A percentile compares a stretch with the other conserved stretches of the same genome.
Conservation (phyloP, 2,113 vertebrate genomes). For the Platysteira castanea region DNA sequence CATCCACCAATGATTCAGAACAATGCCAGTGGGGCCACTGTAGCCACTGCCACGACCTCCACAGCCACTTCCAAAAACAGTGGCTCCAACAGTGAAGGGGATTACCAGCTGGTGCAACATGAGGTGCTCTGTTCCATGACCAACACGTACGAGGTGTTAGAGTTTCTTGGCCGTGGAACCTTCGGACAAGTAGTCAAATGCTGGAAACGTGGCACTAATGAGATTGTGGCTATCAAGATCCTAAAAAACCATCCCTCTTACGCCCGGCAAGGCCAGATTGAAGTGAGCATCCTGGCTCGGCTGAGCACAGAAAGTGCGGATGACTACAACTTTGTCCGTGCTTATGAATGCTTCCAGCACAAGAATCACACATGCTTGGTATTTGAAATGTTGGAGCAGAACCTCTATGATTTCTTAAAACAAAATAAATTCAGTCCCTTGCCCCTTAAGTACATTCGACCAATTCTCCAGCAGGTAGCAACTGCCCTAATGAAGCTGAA, state of each 20-base stretch:
- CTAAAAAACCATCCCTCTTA: constrained; percentile 98
- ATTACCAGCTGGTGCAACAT: constrained; percentile 97
- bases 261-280: constrained; percentile 96
- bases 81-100: constrained; percentile 93
- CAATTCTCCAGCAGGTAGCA: constrained; percentile 95
- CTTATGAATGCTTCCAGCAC: constrained; percentile 99
- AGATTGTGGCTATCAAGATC: constrained; percentile 99
- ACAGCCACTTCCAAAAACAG: constrained; percentile 96
- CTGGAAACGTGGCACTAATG: constrained; percentile 98
- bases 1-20: constrained; percentile 94
- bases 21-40: constrained; percentile 88
- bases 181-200: constrained; percentile 99
- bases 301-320: constrained; percentile 96
- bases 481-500: constrained; percentile 98
- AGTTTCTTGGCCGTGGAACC: constrained; percentile 95
- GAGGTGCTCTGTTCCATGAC: constrained; percentile 99
- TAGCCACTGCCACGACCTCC: constrained; percentile 85
- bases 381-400: constrained; percentile 99
- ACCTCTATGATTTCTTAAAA: constrained; percentile 98
- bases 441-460: constrained; percentile 95
- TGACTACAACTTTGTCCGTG: constrained; percentile 97
- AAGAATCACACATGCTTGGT: constrained; percentile 99
- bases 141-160: constrained; percentile 96
- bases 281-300: constrained; percentile 96
- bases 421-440: constrained; percentile 99